phyloP scores from a whole-genome alignment of 1,140 invertebrate species.

The Nilaparvata lugens region DNA sequence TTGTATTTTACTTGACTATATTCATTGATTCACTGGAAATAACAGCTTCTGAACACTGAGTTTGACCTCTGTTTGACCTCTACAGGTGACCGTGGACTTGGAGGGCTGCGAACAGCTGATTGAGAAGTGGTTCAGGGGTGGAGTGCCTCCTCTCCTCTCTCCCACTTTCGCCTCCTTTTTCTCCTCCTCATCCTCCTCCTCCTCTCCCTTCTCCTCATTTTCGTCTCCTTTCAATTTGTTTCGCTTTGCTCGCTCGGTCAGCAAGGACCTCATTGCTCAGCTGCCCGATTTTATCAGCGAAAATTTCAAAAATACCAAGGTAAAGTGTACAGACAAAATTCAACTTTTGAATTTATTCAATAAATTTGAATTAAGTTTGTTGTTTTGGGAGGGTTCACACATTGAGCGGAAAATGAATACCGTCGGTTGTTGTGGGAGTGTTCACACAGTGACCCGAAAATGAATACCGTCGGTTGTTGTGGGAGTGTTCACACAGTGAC shows the following conservation, averaged over 20 bases:
- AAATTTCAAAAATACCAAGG: constrained; percentile 46
- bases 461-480: no score
- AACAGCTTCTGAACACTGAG: not conserved
- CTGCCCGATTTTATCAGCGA: constrained; percentile 52
- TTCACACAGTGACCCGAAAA: no score
- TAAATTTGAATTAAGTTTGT: no score
- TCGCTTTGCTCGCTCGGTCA: constrained; percentile 44
- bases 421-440: no score
- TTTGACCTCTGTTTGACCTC: not conserved
- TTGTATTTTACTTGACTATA: no score
- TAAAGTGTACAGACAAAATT: no score
- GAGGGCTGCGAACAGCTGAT: constrained; percentile 80
- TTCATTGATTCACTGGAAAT: no score
- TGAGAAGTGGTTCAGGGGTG: constrained; percentile 67
- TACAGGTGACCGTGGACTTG: constrained; percentile 56
- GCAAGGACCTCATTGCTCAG: constrained; percentile 32
- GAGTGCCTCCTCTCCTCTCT: constrained; percentile 36
- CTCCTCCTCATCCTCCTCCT: constrained; percentile 44
- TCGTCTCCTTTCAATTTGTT: constrained; percentile 43
- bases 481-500: no score
- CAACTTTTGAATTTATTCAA: no score
- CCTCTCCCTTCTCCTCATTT: no score
- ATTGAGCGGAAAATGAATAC: no score
- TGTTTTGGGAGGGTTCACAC: no score
- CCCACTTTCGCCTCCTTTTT: constrained; percentile 35